These are phyloP conservation scores for Todiramphus chloris DNA, from an alignment of 2,113 vertebrate genomes.

Conservation along the genomic window DNA sequence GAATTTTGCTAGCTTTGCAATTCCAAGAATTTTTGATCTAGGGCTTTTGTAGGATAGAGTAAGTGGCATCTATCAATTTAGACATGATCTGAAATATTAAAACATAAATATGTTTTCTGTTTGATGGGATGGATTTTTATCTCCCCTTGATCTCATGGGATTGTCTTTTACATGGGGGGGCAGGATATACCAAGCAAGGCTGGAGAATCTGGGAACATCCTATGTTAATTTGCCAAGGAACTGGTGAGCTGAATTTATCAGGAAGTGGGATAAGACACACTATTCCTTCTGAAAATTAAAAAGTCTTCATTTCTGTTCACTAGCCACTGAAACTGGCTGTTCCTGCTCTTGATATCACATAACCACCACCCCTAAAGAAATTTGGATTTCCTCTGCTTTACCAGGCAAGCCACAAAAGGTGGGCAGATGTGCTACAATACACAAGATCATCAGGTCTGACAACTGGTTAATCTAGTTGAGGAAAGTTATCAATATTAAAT, in stretches of 20 bases:
- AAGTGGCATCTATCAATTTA: not conserved
- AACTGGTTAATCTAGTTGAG: not conserved
- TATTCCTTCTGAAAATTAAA: not conserved
- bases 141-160: not conserved
- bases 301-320: not conserved
- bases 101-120: not conserved
- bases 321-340: not conserved
- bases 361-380: not conserved
- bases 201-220: not conserved
- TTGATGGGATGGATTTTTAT: not conserved
- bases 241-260: not conserved
- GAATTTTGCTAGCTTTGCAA: not conserved
- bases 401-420: not conserved
- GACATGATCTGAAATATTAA: not conserved
- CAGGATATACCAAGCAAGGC: not conserved
- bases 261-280: not conserved
- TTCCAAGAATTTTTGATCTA: not conserved
- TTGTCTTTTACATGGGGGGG: not conserved
- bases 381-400: not conserved
- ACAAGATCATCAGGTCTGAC: not conserved
- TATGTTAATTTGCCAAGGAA: not conserved
- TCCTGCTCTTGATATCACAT: not conserved
- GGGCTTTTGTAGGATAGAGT: not conserved
- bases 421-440: not conserved
- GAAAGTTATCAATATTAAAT: not conserved